A percentile compares a stretch with the other conserved stretches of the same genome.
These are phyloP conservation scores for Pyralis farinalis DNA, from an alignment of 2,888 invertebrate species.

Conservation along the genomic window DNA sequence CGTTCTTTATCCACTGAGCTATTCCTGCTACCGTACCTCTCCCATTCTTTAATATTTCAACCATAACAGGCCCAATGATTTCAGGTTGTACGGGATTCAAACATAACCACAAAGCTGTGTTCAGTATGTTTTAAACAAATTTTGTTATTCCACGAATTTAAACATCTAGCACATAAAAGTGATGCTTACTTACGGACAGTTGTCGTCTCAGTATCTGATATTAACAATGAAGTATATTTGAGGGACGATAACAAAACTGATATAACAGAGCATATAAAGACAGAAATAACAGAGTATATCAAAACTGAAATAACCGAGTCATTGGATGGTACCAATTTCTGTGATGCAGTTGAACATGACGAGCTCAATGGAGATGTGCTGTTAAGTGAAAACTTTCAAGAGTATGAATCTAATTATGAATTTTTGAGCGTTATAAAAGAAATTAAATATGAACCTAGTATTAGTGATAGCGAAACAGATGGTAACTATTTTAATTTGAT, in stretches of 20 bases:
- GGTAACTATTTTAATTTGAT: no score
- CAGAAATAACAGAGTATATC: slow-evolving; percentile 11
- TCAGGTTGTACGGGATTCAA: slow-evolving; percentile 40
- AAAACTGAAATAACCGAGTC: slow-evolving; percentile 18
- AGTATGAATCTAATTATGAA: slow-evolving; percentile 51
- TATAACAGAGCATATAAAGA: slow-evolving; percentile 15
- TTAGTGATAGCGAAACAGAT: slow-evolving; percentile 38
- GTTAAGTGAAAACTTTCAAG: slow-evolving; percentile 16
- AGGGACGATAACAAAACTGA: slow-evolving; percentile 19
- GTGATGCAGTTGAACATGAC: neutral
- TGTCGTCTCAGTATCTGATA: slow-evolving; percentile 3
- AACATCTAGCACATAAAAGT: slow-evolving; percentile 47
- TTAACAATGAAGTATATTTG: slow-evolving; percentile 28
- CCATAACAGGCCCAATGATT: slow-evolving; percentile 11
- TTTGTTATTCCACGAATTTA: slow-evolving; percentile 51
- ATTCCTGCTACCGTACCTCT: no score
- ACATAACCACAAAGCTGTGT: slow-evolving; percentile 49
- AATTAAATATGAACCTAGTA: slow-evolving; percentile 41
- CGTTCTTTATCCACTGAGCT: no score
- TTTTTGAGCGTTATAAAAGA: slow-evolving; percentile 48
- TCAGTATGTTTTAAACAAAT: slow-evolving; percentile 52
- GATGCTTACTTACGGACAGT: slow-evolving; percentile 39
- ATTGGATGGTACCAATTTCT: slow-evolving; percentile 18
- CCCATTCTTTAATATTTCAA: no score
- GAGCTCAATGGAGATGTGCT: slow-evolving; percentile 6